Conservation (phyloP, 2,888 invertebrate genomes). For the Drosophila pseudotakahashii region DNA sequence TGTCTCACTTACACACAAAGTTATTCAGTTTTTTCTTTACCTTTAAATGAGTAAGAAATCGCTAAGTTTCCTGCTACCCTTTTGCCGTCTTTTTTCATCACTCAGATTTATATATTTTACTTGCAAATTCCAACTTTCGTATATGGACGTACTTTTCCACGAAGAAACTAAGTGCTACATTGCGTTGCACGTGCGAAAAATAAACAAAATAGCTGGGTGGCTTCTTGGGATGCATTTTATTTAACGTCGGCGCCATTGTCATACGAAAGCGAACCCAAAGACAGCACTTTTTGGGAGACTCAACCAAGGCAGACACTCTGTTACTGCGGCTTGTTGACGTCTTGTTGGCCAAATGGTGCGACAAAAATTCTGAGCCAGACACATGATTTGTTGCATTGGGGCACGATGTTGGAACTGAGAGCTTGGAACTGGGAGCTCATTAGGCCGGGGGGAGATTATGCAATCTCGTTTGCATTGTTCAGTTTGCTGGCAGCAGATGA, state of each 20-base stretch:
- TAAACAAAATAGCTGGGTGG: conserved; percentile 7
- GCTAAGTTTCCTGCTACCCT: neutral
- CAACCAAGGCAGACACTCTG: conserved; percentile 31
- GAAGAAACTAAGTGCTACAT: conserved; percentile 9
- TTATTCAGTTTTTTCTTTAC: neutral
- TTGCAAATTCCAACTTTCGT: conserved; percentile 33
- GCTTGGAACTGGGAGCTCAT: conserved; percentile 64
- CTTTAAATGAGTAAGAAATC: too few relatives aligned
- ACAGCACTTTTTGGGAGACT: conserved; percentile 4
- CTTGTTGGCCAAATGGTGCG: conserved; percentile 59
- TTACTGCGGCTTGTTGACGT: conserved; percentile 37
- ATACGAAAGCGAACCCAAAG: conserved; percentile 15
- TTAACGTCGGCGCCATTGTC: conserved; percentile 44
- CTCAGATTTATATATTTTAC: conserved; percentile 10
- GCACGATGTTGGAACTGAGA: conserved; percentile 53
- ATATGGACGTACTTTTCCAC: neutral
- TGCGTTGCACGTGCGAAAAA: conserved; percentile 50
- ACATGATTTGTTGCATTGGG: conserved; percentile 65
- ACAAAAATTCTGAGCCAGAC: conserved; percentile 72
- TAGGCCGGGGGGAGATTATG: conserved; percentile 64
- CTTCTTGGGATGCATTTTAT: conserved; percentile 7
- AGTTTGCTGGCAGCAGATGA: conserved; percentile 32
- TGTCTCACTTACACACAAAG: too few relatives aligned
- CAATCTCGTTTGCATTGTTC: conserved; percentile 70
- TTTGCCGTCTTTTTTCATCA: neutral